Base-by-base conservation (phyloP, 2,888 invertebrate species). In the Eurytoma californica region DNA sequence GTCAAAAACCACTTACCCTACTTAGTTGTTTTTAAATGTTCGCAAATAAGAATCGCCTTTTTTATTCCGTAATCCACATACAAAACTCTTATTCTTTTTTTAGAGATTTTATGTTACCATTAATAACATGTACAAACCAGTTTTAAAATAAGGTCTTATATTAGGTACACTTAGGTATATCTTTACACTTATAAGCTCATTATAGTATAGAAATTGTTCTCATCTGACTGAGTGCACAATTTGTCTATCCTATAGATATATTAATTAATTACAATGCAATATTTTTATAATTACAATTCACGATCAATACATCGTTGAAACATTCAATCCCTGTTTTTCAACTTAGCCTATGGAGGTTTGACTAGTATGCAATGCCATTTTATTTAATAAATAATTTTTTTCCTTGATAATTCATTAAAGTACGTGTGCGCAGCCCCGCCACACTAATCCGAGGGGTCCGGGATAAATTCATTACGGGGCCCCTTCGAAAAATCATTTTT, bases 121-220 rank as follows among this genome's bases (percentile, higher is more conserved):
- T 81, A 81, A 81, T 77, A 81, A 79, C 77, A 74, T 78, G 73
- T 79, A 79, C 83, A 79, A 84, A 85, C 83, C 80, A 83, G 82
- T 84, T 84, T 83, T 83, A 84, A 86, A 88, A 86, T 85, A 84
- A 86, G 87, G 85, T 84, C 87, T 88, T 87, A 89, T 79, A 85
- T 84, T 89, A 89, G 85, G 85, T 90, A 89, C 90, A 89, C 87
- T 88, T 89, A 89, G 86, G 86, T 89, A 89, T 89, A 89, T 86
- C 86, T 87, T 89, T 89, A 90, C 87, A 89, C 84, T 81, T 88
- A 89, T 90, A 90, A 90, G 90, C 90, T 90, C 90, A 90, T 90
- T 88, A 90, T 85, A 88, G 85, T 88, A 73, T 86, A 86, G 86
- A 89, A 90, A 88, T 83, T 63, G 76, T 85, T 82, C 85, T 82